Base-by-base conservation (phyloP, 2,888 invertebrate species). In the Epicampocera succincta region DNA sequence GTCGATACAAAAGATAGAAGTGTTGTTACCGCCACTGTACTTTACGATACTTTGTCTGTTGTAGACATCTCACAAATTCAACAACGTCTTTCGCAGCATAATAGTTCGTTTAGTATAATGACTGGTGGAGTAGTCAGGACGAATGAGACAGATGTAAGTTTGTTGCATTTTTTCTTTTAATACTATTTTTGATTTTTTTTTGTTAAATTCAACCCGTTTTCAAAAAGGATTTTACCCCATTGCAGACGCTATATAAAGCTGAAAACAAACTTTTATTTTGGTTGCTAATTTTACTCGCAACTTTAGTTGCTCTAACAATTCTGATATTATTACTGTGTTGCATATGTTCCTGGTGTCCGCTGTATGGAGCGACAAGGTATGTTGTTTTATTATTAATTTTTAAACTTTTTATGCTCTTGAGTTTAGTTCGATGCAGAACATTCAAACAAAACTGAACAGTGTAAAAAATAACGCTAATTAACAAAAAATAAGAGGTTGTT, bases 331-430 rank as follows among this genome's bases (percentile, higher is more conserved):
- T 97, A 83, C 92, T 96, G 79, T 97, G 97, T 90, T 96, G 96
- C 87, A 94, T 96, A 84, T 96, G 96, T 88, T 95, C 95, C 85
- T 95, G 95, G 87, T 96, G 96, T 87, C 96, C 96, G n/a, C 93
- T 96, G 66, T 96, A 95, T 86, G 94, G 94, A 91, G 95, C 95
- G 68, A 93, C 95, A 66, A 94, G 95, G 94, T 94, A 92, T 89
- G 88, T 86, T 52, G 48, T 38, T 19, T 21, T 58, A 12, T 38
- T 8, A 17, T 33, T 56, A 12, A 5, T n/a, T 29, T n/a, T 1
- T 40, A 15, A 6, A 0, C n/a, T 6, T 40, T 8, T n/a, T 15
- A 44, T 8, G 1, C 1, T 42, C 15, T 9, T 17, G 3, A 6
- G 1, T 11, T 4, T 17, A 63, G 11, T 42, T 25, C 15, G 1